Conservation (phyloP, 2,113 vertebrate genomes). For the Anthoscopus minutus region DNA sequence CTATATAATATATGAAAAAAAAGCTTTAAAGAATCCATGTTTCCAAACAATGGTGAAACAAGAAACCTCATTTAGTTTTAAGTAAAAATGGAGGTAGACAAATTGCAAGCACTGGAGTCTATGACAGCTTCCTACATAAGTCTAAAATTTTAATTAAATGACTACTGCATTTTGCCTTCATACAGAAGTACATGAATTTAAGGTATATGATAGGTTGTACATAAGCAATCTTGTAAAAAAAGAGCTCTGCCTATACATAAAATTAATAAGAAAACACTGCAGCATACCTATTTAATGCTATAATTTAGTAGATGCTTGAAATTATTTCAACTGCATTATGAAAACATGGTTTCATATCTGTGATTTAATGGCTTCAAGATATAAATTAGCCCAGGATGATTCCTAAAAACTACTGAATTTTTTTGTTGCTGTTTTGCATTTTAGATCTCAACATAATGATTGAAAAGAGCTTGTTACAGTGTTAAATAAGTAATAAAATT, state of each 20-base stretch:
- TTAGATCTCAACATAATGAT: not conserved
- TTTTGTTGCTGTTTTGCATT: not conserved
- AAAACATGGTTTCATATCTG: not conserved
- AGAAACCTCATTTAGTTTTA: not conserved
- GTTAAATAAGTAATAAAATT: not conserved
- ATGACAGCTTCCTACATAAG: not conserved
- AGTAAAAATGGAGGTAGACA: not conserved
- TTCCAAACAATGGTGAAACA: not conserved
- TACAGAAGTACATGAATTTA: not conserved
- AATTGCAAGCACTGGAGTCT: not conserved
- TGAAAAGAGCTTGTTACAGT: not conserved
- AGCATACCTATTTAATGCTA: not conserved
- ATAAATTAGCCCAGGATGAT: not conserved
- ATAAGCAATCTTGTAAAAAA: not conserved
- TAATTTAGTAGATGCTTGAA: not conserved
- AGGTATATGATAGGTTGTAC: not conserved
- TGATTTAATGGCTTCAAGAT: not conserved
- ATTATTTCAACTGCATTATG: not conserved
- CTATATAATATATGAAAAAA: not conserved
- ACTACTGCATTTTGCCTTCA: not conserved
- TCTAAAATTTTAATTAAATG: not conserved
- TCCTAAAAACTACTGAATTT: not conserved
- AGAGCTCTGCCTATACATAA: not conserved
- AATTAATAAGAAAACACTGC: not conserved
- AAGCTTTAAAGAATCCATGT: not conserved